Evolutionary conservation across 2,888 invertebrate species (phyloP), one percentile per base, ranked within the genome.

Genomic region (Tinea semifulvella): DNA sequence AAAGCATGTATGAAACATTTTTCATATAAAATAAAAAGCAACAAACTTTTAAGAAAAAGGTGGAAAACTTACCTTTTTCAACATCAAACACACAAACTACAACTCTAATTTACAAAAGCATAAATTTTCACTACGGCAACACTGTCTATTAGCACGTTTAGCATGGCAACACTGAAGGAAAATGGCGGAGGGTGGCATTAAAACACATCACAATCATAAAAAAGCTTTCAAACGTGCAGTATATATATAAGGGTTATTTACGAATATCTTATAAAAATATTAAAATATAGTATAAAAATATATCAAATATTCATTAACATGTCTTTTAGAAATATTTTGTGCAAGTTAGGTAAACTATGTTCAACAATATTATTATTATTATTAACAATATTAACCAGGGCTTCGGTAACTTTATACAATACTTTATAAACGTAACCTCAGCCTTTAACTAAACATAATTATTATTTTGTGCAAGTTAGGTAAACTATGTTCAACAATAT

Each of bases 161-260:
- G 19, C 19, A 3, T 5, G 13, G 64, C 63, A 65, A 65, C 61
- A 65, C 60, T 58, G 14, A 35, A 36, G 18, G 36, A n/a, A 17
- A 36, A 59, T 57, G 53, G 38, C 36, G 43, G 31, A 6, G 51
- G 17, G 38, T 53, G 57, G 57, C 65, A 77, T 71, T 74, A 77
- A 80, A 77, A 75, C 69, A 74, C 70, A 76, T 79, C 80, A 79
- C 80, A 80, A 79, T 79, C 79, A 75, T 76, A 66, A 76, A 19
- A 77, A 80, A 79, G 80, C 80, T 79, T 80, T 80, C 80, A 80
- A 77, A 80, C 80, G 79, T 80, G 79, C 79, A 75, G 18, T 2
- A 3, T 16, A 36, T 28, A 11, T 28, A 28, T 4, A 28, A n/a
- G n/a, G n/a, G n/a, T n/a, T n/a, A n/a, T n/a, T n/a, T n/a, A n/a